phyloP scores from a whole-genome alignment of 2,797 vertebrate genomes.

The Pitangus sulphuratus region DNA sequence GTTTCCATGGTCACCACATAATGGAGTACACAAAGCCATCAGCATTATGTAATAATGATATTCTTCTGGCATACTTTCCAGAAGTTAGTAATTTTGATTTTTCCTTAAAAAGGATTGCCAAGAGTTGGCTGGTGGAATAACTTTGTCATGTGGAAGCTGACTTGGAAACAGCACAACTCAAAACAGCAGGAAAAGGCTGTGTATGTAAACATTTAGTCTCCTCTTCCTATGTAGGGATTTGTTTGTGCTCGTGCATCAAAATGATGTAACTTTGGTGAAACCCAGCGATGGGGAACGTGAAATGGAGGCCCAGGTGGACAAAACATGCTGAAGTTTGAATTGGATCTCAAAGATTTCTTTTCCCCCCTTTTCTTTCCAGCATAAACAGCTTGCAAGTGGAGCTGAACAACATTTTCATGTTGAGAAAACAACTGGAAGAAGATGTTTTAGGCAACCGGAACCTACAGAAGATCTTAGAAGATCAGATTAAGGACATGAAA shows the following conservation, averaged over 20 bases:
- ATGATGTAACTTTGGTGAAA: not conserved
- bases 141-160: not conserved
- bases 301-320: not conserved
- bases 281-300: not conserved
- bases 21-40: not conserved
- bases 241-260: not conserved
- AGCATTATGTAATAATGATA: not conserved
- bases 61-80: constrained; percentile 22
- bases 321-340: not conserved
- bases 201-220: constrained; percentile 19
- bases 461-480: constrained; percentile 85
- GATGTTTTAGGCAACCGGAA: constrained; percentile 84
- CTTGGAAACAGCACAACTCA: not conserved
- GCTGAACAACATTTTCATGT: constrained; percentile 82
- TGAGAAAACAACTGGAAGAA: constrained; percentile 89
- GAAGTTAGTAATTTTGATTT: constrained; percentile 43
- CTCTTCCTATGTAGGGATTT: constrained; percentile 2
- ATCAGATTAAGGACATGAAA: constrained; percentile 83
- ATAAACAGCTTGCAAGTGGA: constrained; percentile 84
- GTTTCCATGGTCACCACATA: constrained; percentile 12
- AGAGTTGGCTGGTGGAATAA: not conserved
- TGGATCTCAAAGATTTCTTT: not conserved
- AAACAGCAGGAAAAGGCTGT: not conserved
- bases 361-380: constrained; percentile 30
- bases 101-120: not conserved